Percentiles rank a stretch among this genome's conserved stretches.
Evolutionary conservation across 1,140 invertebrate species (phyloP).

Genomic region (Aphelenchoides fujianensis): DNA sequence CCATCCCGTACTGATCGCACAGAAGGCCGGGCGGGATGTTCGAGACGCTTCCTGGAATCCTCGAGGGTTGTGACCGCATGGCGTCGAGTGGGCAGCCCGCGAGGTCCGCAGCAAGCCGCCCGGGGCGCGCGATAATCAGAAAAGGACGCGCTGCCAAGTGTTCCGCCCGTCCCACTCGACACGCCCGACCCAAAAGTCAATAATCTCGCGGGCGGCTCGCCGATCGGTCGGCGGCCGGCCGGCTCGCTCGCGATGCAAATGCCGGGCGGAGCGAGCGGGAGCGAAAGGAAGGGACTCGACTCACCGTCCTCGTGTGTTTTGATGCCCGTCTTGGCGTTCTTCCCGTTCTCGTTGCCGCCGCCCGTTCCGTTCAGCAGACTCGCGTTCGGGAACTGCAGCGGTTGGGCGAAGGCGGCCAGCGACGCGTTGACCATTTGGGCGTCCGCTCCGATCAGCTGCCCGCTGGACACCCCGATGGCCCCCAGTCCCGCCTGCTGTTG

Average conservation of each 20-base stretch:
- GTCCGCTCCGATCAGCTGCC: neutral
- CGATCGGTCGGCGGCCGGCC: too few relatives aligned
- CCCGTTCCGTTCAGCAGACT: neutral
- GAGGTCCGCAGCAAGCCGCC: too few relatives aligned
- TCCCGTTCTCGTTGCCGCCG: neutral
- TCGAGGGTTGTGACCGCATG: neutral
- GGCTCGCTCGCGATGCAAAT: too few relatives aligned
- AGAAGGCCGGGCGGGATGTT: constrained; percentile 98
- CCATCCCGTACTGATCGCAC: constrained; percentile 97
- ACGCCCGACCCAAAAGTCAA: too few relatives aligned
- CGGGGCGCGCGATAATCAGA: too few relatives aligned
- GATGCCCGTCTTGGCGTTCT: constrained; percentile 69
- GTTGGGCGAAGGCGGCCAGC: neutral
- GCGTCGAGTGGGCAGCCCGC: too few relatives aligned
- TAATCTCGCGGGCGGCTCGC: too few relatives aligned
- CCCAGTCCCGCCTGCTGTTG: neutral
- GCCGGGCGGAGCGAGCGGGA: too few relatives aligned
- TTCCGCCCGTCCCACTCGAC: too few relatives aligned
- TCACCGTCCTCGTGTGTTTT: constrained; percentile 87
- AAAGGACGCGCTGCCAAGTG: too few relatives aligned
- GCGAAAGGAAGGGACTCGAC: too few relatives aligned
- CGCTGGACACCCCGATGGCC: neutral
- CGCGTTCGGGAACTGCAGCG: neutral
- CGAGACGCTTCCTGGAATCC: constrained; percentile 71
- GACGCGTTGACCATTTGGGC: neutral